A percentile compares a stretch with the other conserved stretches of the same genome.
phyloP scores from a whole-genome alignment of 1,140 invertebrate species.

The Pseudobourletiella spinata region DNA sequence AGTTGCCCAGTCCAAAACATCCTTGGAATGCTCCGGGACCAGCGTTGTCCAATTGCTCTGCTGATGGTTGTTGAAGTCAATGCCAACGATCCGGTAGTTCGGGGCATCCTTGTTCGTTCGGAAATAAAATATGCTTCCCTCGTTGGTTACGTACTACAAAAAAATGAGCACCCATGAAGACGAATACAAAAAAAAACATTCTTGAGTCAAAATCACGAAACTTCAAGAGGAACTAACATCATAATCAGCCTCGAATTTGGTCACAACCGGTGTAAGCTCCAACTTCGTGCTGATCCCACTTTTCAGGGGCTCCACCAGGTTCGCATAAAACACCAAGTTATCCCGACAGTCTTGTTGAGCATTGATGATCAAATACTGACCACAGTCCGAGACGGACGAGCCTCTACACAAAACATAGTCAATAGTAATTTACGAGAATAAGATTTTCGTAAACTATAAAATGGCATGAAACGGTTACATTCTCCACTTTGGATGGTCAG shows the following conservation, averaged over 20 bases:
- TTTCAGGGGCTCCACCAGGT: slow-evolving; percentile 50
- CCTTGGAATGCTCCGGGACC: slow-evolving; percentile 70
- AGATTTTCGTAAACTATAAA: not conserved
- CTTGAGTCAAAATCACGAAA: not conserved
- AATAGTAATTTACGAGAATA: slow-evolving; percentile 15
- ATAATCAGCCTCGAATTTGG: slow-evolving; percentile 89
- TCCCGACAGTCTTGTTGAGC: slow-evolving; percentile 76
- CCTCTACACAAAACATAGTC: slow-evolving; percentile 54
- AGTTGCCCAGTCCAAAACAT: slow-evolving; percentile 81
- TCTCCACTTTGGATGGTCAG: slow-evolving; percentile 82
- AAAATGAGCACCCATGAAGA: no score
- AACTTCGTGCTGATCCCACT: slow-evolving; percentile 54
- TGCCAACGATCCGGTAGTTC: slow-evolving; percentile 77
- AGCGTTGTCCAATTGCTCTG: slow-evolving; percentile 70
- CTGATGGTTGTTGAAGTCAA: slow-evolving; percentile 74
- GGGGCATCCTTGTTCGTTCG: slow-evolving; percentile 89
- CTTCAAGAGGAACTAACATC: slow-evolving; percentile 52
- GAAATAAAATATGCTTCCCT: slow-evolving; percentile 59
- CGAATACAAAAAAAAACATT: not conserved
- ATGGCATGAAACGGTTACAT: slow-evolving; percentile 56
- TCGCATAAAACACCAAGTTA: slow-evolving; percentile 75
- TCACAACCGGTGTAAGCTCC: slow-evolving; percentile 63
- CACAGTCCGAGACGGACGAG: slow-evolving; percentile 78
- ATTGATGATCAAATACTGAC: slow-evolving; percentile 71
- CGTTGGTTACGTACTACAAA: slow-evolving; percentile 27